Conservation (phyloP, 1,140 invertebrate species). For the Rhynchophorus ferrugineus region DNA sequence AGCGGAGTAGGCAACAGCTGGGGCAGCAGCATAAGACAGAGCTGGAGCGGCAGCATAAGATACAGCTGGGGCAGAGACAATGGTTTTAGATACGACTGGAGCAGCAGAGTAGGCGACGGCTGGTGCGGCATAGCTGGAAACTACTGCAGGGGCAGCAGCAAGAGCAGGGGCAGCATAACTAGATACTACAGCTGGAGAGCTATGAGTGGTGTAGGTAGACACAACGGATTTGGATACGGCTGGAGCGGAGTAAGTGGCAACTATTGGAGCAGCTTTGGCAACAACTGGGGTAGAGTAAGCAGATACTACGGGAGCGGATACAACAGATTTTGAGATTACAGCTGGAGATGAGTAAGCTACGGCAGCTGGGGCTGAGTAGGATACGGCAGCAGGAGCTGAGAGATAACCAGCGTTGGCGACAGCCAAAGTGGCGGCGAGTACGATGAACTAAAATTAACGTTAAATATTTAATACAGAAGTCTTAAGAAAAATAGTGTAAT, state of each 20-base stretch:
- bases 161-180: constrained; percentile 42
- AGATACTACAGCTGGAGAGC: constrained; percentile 41
- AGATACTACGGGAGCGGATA: background rate
- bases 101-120: no score
- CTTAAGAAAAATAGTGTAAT: no score
- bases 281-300: constrained; percentile 7
- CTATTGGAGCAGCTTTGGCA: constrained; percentile 15
- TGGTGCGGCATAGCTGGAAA: no score
- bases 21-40: no score
- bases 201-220: constrained; percentile 48
- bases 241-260: constrained; percentile 33
- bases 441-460: constrained; percentile 27
- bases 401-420: constrained; percentile 31
- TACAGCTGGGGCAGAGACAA: no score
- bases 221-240: constrained; percentile 37
- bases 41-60: no score
- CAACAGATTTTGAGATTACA: constrained; percentile 28
- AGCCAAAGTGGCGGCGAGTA: constrained; percentile 29
- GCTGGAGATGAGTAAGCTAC: background rate
- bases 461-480: no score
- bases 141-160: no score
- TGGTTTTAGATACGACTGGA: no score
- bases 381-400: constrained; percentile 2
- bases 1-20: no score
- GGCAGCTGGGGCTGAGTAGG: constrained; percentile 5